phyloP scores from a whole-genome alignment of 2,888 invertebrate species.

The Limnephilus rhombicus region DNA sequence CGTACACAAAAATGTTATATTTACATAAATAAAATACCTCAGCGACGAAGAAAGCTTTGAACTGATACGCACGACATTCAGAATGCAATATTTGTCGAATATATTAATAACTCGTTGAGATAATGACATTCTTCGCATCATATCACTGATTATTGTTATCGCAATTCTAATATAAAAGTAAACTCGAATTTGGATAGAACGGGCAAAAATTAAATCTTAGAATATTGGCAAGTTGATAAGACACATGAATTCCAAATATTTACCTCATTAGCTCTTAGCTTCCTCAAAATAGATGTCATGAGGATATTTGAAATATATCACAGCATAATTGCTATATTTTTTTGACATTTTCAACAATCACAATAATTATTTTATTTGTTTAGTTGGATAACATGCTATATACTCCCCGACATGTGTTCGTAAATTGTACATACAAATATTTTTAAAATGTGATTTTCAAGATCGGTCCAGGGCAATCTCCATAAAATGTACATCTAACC shows the following conservation, averaged over 20 bases:
- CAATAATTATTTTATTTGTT: constrained; percentile 23
- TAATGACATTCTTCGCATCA: constrained; percentile 38
- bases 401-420: constrained; percentile 39
- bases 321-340: constrained; percentile 48
- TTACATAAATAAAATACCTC: constrained; percentile 21
- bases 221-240: background rate
- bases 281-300: constrained; percentile 54
- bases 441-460: background rate
- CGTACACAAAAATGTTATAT: background rate
- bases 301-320: constrained; percentile 47
- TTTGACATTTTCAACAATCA: constrained; percentile 56
- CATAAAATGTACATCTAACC: background rate
- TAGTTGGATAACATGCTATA: constrained; percentile 43
- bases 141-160: constrained; percentile 45
- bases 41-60: background rate
- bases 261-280: constrained; percentile 54
- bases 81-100: background rate
- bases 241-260: background rate
- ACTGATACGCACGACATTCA: background rate
- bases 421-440: constrained; percentile 4
- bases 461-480: too few species aligned
- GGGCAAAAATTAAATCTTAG: background rate
- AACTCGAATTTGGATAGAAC: background rate
- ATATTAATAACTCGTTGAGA: constrained; percentile 26
- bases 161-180: constrained; percentile 2